Conservation (phyloP, 64 coral and sea anemone genomes). For the Actinia tenebrosa region DNA sequence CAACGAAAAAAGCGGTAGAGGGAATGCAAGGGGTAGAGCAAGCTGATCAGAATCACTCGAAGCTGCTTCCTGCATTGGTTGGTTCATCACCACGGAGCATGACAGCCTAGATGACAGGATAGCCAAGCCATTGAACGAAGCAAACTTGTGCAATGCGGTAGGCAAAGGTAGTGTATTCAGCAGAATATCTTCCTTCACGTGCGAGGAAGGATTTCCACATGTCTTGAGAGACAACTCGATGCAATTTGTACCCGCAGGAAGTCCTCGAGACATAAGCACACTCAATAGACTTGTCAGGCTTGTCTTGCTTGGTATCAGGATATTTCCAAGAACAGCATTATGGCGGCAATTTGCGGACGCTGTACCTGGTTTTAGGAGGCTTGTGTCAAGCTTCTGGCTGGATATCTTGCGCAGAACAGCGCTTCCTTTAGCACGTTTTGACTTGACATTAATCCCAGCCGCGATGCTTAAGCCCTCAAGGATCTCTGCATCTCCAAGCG, state of each 20-base stretch:
- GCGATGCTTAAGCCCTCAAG: constrained; percentile 74
- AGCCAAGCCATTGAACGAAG: constrained; percentile 68
- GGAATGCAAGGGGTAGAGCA: constrained; percentile 44
- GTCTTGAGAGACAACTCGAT: constrained; percentile 51
- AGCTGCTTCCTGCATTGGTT: neutral
- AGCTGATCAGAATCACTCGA: neutral
- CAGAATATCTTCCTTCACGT: neutral
- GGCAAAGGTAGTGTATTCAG: constrained; percentile 24
- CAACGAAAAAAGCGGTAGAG: constrained; percentile 68
- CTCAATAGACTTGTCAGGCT: constrained; percentile 53
- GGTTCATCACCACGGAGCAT: constrained; percentile 22
- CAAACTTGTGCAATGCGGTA: constrained; percentile 66
- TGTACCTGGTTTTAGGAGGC: constrained; percentile 20
- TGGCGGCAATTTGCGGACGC: constrained; percentile 25
- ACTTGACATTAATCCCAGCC: constrained; percentile 86
- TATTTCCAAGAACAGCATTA: constrained; percentile 35
- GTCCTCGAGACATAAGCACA: constrained; percentile 46
- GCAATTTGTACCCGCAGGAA: constrained; percentile 37
- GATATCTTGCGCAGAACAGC: constrained; percentile 10
- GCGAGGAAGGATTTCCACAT: neutral
- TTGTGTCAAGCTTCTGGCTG: constrained; percentile 21
- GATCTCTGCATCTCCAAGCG: constrained; percentile 63
- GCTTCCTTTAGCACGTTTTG: constrained; percentile 65
- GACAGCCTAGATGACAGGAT: constrained; percentile 65
- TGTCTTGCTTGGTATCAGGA: constrained; percentile 24